Conservation (phyloP, 1,140 invertebrate species). For the Bicyclus anynana region DNA sequence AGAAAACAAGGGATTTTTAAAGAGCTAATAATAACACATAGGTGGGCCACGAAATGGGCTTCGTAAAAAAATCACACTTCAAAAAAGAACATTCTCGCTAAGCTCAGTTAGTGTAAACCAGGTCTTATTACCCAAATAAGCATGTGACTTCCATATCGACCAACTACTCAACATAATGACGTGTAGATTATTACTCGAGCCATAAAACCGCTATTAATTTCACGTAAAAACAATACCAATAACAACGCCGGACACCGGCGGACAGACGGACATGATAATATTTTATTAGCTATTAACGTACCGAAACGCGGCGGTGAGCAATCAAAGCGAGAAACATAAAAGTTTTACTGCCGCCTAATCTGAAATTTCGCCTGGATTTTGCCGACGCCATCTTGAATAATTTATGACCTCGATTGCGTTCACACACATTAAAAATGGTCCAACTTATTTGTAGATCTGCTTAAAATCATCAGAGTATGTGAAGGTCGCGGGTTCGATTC, state of each 20-base stretch:
- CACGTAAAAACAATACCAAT: conserved; percentile 1
- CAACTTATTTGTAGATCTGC: no score
- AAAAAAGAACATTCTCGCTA: no score
- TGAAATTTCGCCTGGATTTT: conserved; percentile 18
- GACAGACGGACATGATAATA: conserved; percentile 10
- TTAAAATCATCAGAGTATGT: no score
- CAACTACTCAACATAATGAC: not conserved
- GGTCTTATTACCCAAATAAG: no score
- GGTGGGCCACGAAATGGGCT: no score
- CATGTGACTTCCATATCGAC: not conserved
- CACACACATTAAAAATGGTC: not conserved
- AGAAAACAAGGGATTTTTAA: no score
- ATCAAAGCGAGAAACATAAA: conserved; percentile 14
- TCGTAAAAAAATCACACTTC: no score
- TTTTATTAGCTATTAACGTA: conserved; percentile 22
- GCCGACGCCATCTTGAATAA: not conserved
- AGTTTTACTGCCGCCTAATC: conserved; percentile 17
- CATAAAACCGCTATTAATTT: conserved; percentile 7
- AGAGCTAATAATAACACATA: no score
- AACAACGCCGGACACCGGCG: not conserved
- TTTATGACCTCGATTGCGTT: not conserved
- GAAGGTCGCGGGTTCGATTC: no score
- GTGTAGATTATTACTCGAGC: not conserved
- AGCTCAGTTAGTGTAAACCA: no score
- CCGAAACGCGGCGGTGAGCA: conserved; percentile 9